Base-by-base conservation (phyloP, 2,888 invertebrate species). In the Netelia melanura region DNA sequence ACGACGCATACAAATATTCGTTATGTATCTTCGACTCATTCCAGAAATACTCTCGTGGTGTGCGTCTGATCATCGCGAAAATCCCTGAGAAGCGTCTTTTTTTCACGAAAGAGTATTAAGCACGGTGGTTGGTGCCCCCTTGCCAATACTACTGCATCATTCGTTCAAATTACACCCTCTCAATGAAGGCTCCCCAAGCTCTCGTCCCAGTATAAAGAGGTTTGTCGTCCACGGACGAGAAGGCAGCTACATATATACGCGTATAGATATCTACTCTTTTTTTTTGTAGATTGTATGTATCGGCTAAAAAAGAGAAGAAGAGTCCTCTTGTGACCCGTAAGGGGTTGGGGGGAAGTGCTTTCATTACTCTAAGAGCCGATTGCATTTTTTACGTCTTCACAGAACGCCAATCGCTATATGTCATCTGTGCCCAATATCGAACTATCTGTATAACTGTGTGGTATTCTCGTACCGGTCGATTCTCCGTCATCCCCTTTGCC, bases 361-460 rank as follows among this genome's bases (percentile, higher is more conserved):
- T 93, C 93, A 93, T 93, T 93, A 93, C 91, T 90, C 91, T 92
- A 93, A 93, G 92, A 93, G 93, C 92, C 93, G 93, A 93, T 93
- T 93, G 93, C 93, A 92, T 93, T 93, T 93, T 93, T 93, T 93
- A 92, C 90, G 90, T 92, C 89, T 91, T 90, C 86, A 81, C 88
- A 86, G 74, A 77, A 62, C 68, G 77, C 61, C 70, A 68, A 67
- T 79, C 64, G 77, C 87, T 87, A 54, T 77, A 72, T 81, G 74
- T 70, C 75, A 21, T 23, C 25, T 79, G 44, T 48, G 58, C 21
- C 25, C 30, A 11, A 48, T 48, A 48, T 48, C 10, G 10, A 48
- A 14, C 38, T 74, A 56, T 25, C 23, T 23, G 14, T 67, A 25
- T 11, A 17, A 11, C 54, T 17, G 38, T 52, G 61, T 54, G 48